Evolutionary conservation across 2,797 vertebrate species (phyloP), one percentile per base, ranked within the genome.

Genomic region (Manis javanica): DNA sequence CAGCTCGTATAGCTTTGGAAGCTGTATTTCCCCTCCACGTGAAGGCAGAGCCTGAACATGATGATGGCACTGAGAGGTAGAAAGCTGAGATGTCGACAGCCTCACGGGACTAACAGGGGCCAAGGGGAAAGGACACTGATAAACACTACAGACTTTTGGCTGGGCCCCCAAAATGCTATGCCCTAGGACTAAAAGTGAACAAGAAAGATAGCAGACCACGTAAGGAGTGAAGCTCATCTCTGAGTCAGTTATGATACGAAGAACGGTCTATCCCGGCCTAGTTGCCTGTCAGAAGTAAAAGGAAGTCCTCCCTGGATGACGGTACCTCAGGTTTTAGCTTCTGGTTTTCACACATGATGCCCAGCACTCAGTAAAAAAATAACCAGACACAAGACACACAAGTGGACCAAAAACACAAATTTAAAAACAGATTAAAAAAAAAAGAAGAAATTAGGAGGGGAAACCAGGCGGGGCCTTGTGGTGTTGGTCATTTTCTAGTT

Each of bases 1-100:
- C 2, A 29, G 53, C 1, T 2, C 6, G 10, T 26, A 2, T 0
- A 1, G 21, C 9, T 0, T 0, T 2, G 3, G 23, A 7, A 42
- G 21, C 61, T 3, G 0, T 3, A 0, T 5, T 10, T 49, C 64
- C 55, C 49, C 2, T 21, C 0, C 0, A 1, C 26, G 37, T 1
- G 49, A 83, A 6, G 37, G 29, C 16, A 3, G 14, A 13, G 39
- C 6, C 18, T 49, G 11, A 0, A 0, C 4, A 0, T 14, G 39
- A 39, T 2, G 1, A n/a, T 26, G 77, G 46, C 24, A 1, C 7
- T 1, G 23, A 71, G 75, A 0, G 10, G 26, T 0, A 3, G 37
- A 18, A 34, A 57, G 26, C 85, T 12, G 49, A 63, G 39, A 24
- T 55, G 63, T 26, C n/a, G 49, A 59, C 46, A 63, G 71, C n/a